phyloP scores from a whole-genome alignment of 2,797 vertebrate genomes.

The Lycodopsis pacificus region DNA sequence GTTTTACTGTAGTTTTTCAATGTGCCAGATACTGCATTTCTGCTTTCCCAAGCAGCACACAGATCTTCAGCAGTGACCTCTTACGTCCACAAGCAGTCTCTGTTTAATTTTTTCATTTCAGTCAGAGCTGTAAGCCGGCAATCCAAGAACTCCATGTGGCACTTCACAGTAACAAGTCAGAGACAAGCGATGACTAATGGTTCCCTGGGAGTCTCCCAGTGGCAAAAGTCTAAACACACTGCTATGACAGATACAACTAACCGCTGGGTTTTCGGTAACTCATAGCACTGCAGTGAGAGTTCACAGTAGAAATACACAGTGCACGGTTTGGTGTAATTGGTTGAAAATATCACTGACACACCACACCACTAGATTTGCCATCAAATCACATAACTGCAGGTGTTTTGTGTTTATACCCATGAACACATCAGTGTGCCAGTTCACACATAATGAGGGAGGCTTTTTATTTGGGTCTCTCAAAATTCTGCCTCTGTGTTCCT shows the following conservation, averaged over 20 bases:
- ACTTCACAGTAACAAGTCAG: conserved; percentile 34
- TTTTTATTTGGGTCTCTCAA: conserved; percentile 49
- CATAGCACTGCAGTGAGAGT: conserved; percentile 34
- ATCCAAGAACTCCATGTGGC: conserved; percentile 44
- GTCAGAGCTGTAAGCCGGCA: conserved; percentile 4
- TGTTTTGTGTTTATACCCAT: conserved; percentile 25
- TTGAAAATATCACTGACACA: conserved; percentile 51
- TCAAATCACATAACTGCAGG: conserved; percentile 13
- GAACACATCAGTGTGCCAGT: conserved; percentile 22
- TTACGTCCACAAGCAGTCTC: background rate
- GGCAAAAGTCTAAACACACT: conserved; percentile 49
- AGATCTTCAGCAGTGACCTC: conserved; percentile 22
- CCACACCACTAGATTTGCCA: conserved; percentile 8
- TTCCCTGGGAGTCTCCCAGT: conserved; percentile 24
- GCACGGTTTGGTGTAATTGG: conserved; percentile 35
- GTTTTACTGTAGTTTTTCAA: conserved; percentile 12
- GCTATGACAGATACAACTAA: conserved; percentile 36
- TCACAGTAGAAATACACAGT: conserved; percentile 33
- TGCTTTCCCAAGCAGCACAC: background rate
- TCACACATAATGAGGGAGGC: conserved; percentile 50
- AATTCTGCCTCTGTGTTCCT: conserved; percentile 39
- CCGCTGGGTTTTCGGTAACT: conserved; percentile 51
- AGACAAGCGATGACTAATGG: conserved; percentile 23
- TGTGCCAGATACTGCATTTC: conserved; percentile 1
- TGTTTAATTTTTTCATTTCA: conserved; percentile 34